Conservation (phyloP, 1,140 invertebrate genomes). For the Lerema accius region DNA sequence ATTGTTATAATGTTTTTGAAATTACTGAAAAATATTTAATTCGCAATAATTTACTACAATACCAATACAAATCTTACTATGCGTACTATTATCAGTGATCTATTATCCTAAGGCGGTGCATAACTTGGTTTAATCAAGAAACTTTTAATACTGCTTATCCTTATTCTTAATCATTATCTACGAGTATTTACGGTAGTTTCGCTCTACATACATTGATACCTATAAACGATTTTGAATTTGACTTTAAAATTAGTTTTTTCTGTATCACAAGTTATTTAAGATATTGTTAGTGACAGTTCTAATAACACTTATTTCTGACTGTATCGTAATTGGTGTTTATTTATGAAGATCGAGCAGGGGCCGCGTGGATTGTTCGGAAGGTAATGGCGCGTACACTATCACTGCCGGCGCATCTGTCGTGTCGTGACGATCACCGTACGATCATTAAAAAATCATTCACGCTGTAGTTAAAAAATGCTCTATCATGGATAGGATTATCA, state of each 20-base stretch:
- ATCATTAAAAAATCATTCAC: conserved; percentile 53
- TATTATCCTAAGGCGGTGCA: too few species aligned
- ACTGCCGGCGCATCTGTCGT: conserved; percentile 66
- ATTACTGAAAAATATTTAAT: too few species aligned
- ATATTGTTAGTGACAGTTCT: background rate
- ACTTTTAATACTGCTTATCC: too few species aligned
- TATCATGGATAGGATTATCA: conserved; percentile 10
- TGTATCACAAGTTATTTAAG: background rate
- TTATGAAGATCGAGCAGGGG: conserved; percentile 50
- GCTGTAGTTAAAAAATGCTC: conserved; percentile 26
- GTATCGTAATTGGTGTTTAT: conserved; percentile 45
- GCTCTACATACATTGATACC: too few species aligned
- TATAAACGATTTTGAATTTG: too few species aligned
- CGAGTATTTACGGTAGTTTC: too few species aligned
- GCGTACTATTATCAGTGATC: too few species aligned
- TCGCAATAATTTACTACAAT: too few species aligned
- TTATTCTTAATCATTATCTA: too few species aligned
- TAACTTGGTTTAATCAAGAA: too few species aligned
- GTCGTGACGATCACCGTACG: conserved; percentile 31
- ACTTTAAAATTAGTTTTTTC: background rate
- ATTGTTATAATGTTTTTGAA: too few species aligned
- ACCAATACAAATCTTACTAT: too few species aligned
- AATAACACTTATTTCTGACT: background rate
- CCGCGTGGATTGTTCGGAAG: conserved; percentile 39
- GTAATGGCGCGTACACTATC: conserved; percentile 63